A percentile compares a stretch with the other conserved stretches of the same genome.
phyloP scores from a whole-genome alignment of 2,888 invertebrate species.

The Dione vanillae region DNA sequence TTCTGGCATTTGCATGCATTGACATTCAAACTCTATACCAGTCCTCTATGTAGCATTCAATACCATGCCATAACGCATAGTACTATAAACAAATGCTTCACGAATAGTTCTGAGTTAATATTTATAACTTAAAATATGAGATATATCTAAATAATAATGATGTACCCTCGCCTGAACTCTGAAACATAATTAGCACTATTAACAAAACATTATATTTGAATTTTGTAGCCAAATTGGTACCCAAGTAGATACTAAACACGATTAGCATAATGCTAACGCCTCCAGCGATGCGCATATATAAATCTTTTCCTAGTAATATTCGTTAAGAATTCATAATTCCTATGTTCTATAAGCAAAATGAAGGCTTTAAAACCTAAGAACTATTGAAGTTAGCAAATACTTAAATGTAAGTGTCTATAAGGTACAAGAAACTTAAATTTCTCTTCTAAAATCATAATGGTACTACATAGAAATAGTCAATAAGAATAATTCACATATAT shows the following conservation, averaged over 20 bases:
- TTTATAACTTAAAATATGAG: too few relatives aligned
- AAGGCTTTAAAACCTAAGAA: background rate
- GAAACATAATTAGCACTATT: conserved; percentile 3
- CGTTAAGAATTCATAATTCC: conserved; percentile 13
- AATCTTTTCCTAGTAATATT: conserved; percentile 15
- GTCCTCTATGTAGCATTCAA: too few relatives aligned
- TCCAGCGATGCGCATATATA: conserved; percentile 10
- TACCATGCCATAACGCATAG: too few relatives aligned
- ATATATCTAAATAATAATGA: too few relatives aligned
- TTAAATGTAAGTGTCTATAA: background rate
- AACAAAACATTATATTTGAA: background rate
- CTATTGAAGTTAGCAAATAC: background rate
- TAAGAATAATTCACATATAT: background rate
- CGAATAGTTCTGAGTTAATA: too few relatives aligned
- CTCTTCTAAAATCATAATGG: background rate
- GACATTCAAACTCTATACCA: too few relatives aligned
- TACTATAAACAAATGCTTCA: too few relatives aligned
- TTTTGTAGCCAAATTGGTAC: conserved; percentile 12
- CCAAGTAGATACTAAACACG: conserved; percentile 14
- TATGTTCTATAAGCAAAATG: background rate
- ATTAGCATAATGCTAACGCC: conserved; percentile 6
- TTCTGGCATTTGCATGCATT: too few relatives aligned
- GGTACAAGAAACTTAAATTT: background rate
- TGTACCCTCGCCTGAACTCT: background rate
- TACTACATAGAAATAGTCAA: background rate